Base-by-base conservation (phyloP, 2,797 vertebrate species). In the Mycteria americana region DNA sequence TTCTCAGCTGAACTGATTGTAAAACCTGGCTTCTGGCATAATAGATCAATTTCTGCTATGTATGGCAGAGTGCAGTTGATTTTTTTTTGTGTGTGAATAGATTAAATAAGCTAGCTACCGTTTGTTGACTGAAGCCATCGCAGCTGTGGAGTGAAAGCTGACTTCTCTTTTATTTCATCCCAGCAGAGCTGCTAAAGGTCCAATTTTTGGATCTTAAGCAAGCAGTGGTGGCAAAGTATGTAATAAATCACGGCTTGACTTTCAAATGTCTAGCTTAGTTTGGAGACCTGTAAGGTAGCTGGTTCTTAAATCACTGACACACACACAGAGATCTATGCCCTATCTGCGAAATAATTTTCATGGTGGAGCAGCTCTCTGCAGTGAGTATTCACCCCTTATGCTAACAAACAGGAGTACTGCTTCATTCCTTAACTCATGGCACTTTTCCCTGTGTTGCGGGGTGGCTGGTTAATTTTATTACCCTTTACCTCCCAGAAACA, bases 31-130 rank as follows among this genome's bases (percentile, higher is more conserved):
- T 88, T 95, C n/a, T 54, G 54, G 54, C 45, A 53, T 65, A 54
- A 21, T 6, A 56, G 73, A 73, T 85, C 37, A 11, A 4, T 48
- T 89, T 67, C 39, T 73, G 50, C 31, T 64, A 6, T 9, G 18
- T 51, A 2, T 10, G 13, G 50, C 84, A 73, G 70, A 48, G 25
- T 6, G 25, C 39, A 39, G 30, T 7, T 78, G 27, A 10, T 6
- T 3, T 53, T 27, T 75, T 63, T 9, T 37, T 37, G 9, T 37
- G 9, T 60, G 24, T 59, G 82, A 59, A 14, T 2, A 16, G 31
- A 48, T 33, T 6, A 69, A 68, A 53, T 50, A 35, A 68, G 35
- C 13, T 6, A 15, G 31, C 24, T 46, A 2, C 6, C 0, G 0
- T 15, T 43, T 43, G 35, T 28, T 74, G 53, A 28, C 41, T 46